A percentile compares a stretch with the other conserved stretches of the same genome.
Conservation (phyloP, 2,888 invertebrate genomes). For the Drosophila macrospina region DNA sequence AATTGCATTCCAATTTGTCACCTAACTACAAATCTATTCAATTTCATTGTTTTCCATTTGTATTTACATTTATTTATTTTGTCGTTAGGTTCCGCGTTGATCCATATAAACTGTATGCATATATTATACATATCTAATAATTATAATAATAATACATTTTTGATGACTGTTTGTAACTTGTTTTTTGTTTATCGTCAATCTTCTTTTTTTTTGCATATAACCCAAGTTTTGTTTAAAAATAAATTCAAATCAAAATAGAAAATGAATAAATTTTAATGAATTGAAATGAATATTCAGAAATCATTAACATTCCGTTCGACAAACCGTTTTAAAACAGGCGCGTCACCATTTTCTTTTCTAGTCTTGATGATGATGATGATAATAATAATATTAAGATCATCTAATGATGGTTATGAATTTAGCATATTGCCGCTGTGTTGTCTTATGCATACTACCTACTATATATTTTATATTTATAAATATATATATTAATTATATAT, state of each 20-base stretch:
- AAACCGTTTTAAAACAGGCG: slow-evolving; percentile 47
- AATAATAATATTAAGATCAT: slow-evolving; percentile 59
- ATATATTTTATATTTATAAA: slow-evolving; percentile 40
- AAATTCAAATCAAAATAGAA: slow-evolving; percentile 38
- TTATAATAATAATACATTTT: slow-evolving; percentile 57
- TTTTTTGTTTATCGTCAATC: slow-evolving; percentile 45
- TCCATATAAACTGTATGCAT: slow-evolving; percentile 66
- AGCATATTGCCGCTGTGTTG: slow-evolving; percentile 81
- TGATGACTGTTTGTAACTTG: slow-evolving; percentile 66
- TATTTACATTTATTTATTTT: slow-evolving; percentile 35
- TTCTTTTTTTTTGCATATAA: slow-evolving; percentile 63
- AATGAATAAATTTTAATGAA: slow-evolving; percentile 36
- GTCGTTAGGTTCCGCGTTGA: slow-evolving; percentile 66
- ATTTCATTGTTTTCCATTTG: slow-evolving; percentile 34
- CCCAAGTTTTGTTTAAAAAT: slow-evolving; percentile 38
- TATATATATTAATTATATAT: slow-evolving; percentile 54
- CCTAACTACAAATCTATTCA: slow-evolving; percentile 29
- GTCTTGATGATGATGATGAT: slow-evolving; percentile 60
- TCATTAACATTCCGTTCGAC: slow-evolving; percentile 60
- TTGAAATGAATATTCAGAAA: slow-evolving; percentile 32
- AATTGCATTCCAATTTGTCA: slow-evolving; percentile 32
- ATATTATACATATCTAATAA: slow-evolving; percentile 52
- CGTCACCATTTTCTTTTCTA: slow-evolving; percentile 66
- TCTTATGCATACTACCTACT: slow-evolving; percentile 76
- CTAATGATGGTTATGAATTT: slow-evolving; percentile 70